These are phyloP conservation scores for Dryobates pubescens DNA, from an alignment of 2,797 vertebrate genomes.

Conservation along the genomic window DNA sequence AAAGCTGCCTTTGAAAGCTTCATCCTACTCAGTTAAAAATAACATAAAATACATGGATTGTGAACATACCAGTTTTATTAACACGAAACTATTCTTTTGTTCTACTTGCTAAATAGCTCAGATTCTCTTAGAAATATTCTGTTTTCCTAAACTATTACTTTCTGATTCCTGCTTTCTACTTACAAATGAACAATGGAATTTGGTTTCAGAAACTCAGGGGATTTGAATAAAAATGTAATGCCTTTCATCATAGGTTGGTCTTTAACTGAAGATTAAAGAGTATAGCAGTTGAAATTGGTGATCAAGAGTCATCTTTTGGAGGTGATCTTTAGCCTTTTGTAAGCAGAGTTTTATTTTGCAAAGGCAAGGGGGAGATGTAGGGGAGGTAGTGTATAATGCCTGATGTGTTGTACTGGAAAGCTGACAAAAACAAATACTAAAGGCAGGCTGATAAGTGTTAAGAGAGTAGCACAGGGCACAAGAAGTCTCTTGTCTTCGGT, in stretches of 20 bases:
- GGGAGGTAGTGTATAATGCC: neutral
- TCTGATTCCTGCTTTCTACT: neutral
- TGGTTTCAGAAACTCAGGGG: neutral
- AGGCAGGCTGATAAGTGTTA: neutral
- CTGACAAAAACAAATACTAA: neutral
- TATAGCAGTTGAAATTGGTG: neutral
- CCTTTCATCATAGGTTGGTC: neutral
- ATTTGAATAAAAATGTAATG: neutral
- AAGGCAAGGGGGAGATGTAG: neutral
- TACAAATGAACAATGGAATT: neutral
- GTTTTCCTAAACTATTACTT: neutral
- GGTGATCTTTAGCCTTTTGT: neutral
- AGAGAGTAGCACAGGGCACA: neutral
- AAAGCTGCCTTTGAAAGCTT: conserved; percentile 15
- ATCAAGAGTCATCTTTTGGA: neutral
- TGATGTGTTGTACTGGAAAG: neutral
- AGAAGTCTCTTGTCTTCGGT: neutral
- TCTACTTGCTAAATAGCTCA: neutral
- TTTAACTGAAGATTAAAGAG: conserved; percentile 31
- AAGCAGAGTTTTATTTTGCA: neutral
- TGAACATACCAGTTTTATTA: neutral
- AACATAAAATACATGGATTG: neutral
- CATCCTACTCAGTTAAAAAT: neutral
- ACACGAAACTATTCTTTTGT: neutral
- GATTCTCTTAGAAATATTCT: neutral